Evolutionary conservation across 2,888 invertebrate species (phyloP).

Genomic region (Cephus nigrinus): DNA sequence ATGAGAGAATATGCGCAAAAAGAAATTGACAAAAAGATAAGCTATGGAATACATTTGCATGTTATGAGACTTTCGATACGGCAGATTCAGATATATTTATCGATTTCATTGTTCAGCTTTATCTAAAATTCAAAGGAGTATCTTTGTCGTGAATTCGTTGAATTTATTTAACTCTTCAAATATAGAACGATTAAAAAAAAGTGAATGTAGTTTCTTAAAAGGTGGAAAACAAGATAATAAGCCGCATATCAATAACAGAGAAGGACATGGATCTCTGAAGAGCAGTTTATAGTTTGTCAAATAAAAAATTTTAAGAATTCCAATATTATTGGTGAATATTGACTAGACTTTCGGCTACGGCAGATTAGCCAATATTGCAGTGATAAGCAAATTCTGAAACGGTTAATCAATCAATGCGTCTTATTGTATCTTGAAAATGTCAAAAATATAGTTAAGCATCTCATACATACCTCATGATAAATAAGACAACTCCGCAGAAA

Average conservation of each 20-base stretch:
- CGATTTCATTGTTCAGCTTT: not conserved
- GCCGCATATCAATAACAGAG: not conserved
- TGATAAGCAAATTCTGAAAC: too few species aligned
- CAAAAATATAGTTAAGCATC: not conserved
- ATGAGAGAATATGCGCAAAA: not conserved
- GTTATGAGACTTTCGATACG: not conserved
- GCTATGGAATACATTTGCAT: not conserved
- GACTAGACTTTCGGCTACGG: not conserved
- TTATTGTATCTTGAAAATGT: not conserved
- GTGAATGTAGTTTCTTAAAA: not conserved
- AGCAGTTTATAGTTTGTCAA: not conserved
- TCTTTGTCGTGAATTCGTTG: not conserved
- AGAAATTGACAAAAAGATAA: not conserved
- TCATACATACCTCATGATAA: conserved; percentile 74
- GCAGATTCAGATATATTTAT: not conserved
- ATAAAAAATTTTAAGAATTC: not conserved
- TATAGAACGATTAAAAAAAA: too few species aligned
- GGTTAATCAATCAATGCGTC: not conserved
- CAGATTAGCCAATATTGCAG: too few species aligned
- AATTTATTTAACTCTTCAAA: too few species aligned
- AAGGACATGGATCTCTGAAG: not conserved
- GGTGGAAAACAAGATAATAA: not conserved
- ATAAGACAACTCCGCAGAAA: conserved; percentile 80
- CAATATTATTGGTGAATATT: not conserved
- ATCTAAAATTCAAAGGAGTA: not conserved